phyloP scores from a whole-genome alignment of 2,113 vertebrate genomes.

The Chaetops frenatus region DNA sequence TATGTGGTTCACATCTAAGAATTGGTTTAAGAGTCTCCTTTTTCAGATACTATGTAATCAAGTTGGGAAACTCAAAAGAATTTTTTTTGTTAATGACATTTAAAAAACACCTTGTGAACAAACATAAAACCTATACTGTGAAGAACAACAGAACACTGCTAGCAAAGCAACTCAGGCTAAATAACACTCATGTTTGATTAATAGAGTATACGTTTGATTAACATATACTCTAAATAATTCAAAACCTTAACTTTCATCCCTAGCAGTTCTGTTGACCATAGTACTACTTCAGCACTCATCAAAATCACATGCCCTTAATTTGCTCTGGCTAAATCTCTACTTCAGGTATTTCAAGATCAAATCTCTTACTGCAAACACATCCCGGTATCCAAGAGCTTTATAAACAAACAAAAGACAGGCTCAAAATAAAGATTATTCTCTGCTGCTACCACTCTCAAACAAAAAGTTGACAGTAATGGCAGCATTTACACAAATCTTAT shows the following conservation, averaged over 20 bases:
- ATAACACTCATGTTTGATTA: not conserved
- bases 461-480: not conserved
- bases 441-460: not conserved
- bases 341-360: not conserved
- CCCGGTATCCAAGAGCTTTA: not conserved
- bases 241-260: not conserved
- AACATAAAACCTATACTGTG: rapidly evolving
- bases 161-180: not conserved
- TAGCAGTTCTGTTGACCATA: not conserved
- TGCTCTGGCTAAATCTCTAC: not conserved
- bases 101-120: not conserved
- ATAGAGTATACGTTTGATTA: not conserved
- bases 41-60: not conserved
- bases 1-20: not conserved
- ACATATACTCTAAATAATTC: not conserved
- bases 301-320: not conserved
- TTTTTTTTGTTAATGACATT: not conserved
- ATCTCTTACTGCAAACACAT: not conserved
- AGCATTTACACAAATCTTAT: not conserved
- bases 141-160: not conserved
- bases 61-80: not conserved
- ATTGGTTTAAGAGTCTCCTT: not conserved
- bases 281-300: not conserved
- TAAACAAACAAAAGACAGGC: not conserved
- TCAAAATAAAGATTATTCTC: not conserved